Evolutionary conservation across 2,797 vertebrate genomes (phyloP).

Genomic region (Typhlichthys subterraneus): DNA sequence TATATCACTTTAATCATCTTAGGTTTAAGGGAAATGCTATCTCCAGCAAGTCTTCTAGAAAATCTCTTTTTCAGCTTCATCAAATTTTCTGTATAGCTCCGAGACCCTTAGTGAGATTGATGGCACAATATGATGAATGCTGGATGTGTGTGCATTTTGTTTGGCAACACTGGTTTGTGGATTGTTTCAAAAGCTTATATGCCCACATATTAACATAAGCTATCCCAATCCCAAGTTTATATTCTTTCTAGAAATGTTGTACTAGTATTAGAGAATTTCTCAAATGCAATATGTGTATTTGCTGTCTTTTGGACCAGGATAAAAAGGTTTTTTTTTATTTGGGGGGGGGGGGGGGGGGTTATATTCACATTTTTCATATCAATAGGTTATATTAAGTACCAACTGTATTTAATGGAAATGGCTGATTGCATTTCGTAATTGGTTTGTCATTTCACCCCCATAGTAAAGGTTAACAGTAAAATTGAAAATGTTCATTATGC

Average conservation of each 20-base stretch:
- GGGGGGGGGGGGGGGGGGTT: too few species aligned
- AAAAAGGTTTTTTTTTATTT: too few species aligned
- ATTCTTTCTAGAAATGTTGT: not conserved
- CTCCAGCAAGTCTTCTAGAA: not conserved
- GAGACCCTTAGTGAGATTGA: conserved; percentile 6
- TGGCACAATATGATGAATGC: conserved; percentile 3
- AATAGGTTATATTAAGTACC: not conserved
- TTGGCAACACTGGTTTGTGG: conserved; percentile 17
- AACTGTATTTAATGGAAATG: conserved; percentile 16
- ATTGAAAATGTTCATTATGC: conserved; percentile 23
- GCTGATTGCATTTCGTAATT: conserved; percentile 37
- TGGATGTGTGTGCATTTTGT: conserved; percentile 10
- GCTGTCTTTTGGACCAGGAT: too few species aligned
- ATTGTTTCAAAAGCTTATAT: conserved; percentile 10
- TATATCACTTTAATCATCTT: conserved; percentile 3
- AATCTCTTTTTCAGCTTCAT: conserved; percentile 7
- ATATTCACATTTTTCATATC: too few species aligned
- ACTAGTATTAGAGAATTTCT: not conserved
- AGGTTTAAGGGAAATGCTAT: conserved; percentile 2
- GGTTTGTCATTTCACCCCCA: conserved; percentile 25
- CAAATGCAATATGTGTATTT: not conserved
- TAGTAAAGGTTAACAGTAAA: conserved; percentile 27
- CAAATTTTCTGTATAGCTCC: conserved; percentile 12
- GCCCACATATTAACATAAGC: not conserved
- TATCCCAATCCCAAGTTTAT: too few species aligned